Conservation (phyloP, 2,113 vertebrate genomes). For the Todiramphus chloris region DNA sequence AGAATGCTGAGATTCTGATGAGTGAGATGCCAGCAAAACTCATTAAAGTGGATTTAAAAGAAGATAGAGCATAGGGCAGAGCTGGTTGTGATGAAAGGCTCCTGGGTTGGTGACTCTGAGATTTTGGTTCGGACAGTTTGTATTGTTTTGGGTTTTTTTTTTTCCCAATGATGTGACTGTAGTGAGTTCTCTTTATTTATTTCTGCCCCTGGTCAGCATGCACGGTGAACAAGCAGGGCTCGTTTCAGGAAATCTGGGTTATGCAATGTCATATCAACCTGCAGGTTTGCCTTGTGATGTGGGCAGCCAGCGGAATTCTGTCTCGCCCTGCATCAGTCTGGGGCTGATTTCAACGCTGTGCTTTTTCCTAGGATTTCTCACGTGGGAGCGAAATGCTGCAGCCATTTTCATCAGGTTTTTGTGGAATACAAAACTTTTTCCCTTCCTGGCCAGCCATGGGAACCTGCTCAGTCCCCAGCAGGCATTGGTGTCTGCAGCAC, state of each 20-base stretch:
- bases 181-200: neutral
- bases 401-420: neutral
- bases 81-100: neutral
- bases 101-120: neutral
- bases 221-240: neutral
- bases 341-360: neutral
- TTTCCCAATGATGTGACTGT: neutral
- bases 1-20: neutral
- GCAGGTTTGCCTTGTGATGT: neutral
- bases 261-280: neutral
- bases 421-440: neutral
- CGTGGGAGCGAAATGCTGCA: neutral
- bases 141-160: neutral
- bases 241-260: neutral
- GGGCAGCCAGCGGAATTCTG: neutral
- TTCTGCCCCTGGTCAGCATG: neutral
- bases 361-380: neutral
- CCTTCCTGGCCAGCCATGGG: rapidly evolving
- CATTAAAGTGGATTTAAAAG: constrained; percentile 33
- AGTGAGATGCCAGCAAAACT: neutral
- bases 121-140: neutral
- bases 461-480: neutral
- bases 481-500: neutral
- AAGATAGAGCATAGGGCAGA: neutral
- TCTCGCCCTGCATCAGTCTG: neutral